Evolutionary conservation across 2,888 invertebrate genomes (phyloP).

Genomic region (Ophion ellenae): DNA sequence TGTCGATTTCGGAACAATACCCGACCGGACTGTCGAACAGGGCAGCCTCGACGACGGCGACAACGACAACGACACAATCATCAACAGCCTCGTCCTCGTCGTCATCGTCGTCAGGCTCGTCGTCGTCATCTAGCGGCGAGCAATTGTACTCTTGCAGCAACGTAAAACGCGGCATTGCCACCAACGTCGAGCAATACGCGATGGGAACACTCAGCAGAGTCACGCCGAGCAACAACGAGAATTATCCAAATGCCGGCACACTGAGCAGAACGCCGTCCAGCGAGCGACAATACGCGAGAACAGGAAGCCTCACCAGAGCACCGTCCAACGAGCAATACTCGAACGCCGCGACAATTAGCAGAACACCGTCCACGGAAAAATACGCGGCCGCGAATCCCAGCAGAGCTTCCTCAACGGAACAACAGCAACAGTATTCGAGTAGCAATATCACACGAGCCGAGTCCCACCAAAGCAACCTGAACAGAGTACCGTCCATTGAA

Average conservation of each 20-base stretch:
- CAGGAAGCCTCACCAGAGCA: constrained; percentile 67
- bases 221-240: constrained; percentile 73
- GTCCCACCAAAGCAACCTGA: constrained; percentile 76
- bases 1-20: constrained; percentile 65
- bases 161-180: constrained; percentile 11
- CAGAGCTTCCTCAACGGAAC: constrained; percentile 60
- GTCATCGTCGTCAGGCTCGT: neutral
- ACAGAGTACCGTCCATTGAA: constrained; percentile 78
- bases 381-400: constrained; percentile 69
- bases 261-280: constrained; percentile 71
- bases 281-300: constrained; percentile 73
- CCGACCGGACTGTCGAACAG: constrained; percentile 54
- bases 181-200: constrained; percentile 63
- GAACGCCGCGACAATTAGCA: constrained; percentile 65
- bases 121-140: constrained; percentile 42
- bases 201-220: constrained; percentile 69
- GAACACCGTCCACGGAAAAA: constrained; percentile 75
- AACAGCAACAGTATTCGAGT: constrained; percentile 65
- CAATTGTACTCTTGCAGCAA: constrained; percentile 36
- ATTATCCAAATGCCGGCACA: constrained; percentile 69
- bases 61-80: constrained; percentile 51
- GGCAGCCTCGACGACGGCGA: constrained; percentile 29
- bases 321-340: constrained; percentile 71
- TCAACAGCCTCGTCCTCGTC: constrained; percentile 22
- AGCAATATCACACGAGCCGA: constrained; percentile 72